Base-by-base conservation (phyloP, 2,113 vertebrate species). In the Heterotis niloticus region DNA sequence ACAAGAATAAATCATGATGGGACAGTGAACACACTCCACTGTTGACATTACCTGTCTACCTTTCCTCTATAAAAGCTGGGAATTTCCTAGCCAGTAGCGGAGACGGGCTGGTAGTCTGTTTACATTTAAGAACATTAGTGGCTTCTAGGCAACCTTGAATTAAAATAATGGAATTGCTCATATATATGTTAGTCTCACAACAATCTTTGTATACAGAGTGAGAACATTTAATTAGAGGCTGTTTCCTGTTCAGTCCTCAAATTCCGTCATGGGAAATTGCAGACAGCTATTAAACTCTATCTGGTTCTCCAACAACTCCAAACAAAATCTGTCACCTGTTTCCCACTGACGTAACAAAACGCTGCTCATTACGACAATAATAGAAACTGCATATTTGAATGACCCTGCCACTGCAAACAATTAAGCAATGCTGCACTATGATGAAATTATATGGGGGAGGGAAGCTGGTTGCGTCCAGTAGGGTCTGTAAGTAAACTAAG, bases 171-270 rank as follows among this genome's bases (percentile, higher is more conserved):
- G 56, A 34, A 34, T 23, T 10, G 54, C 34, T 59, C 34, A 23
- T 57, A 24, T 74, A 56, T 62, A 66, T 51, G 34, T 64, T 24
- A 57, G 9, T 75, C 57, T 44, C 14, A 44, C n/a, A 64, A n/a
- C 26, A 64, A 57, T 64, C 28, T 34, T 62, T 60, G 26, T 64
- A 75, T 62, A 75, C 59, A 64, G n/a, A 29, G 26, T 7, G 20
- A 75, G 29, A 62, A 75, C 28, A 64, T 75, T 75, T 75, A 75
- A 75, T 75, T 29, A 75, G 74, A 75, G n/a, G 0, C 59, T 10
- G 59, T 62, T 64, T 75, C 74, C 73, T 28, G 10, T 29, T 29
- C 23, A 29, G 26, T 56, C 54, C n/a, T 28, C 10, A 52, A 57
- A 74, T 74, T 74, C 54, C 14, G 72, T 74, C 72, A 74, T 74